phyloP scores from a whole-genome alignment of 2,888 invertebrate species.

The Nesidiocoris tenuis region DNA sequence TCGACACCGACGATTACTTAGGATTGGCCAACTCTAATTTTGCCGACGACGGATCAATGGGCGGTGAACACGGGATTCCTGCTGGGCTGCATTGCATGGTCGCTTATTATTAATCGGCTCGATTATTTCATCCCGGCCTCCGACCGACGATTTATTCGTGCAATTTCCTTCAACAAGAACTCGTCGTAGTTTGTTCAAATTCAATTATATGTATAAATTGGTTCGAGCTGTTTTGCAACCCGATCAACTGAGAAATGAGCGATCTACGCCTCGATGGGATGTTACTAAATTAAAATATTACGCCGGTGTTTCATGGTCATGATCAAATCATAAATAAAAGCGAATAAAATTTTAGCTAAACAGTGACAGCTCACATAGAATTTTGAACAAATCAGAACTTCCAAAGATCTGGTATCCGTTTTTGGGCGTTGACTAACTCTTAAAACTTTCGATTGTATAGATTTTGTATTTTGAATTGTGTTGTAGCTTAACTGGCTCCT shows the following conservation, averaged over 20 bases:
- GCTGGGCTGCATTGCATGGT: slow-evolving; percentile 6
- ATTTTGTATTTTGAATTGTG: too few species aligned
- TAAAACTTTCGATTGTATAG: too few species aligned
- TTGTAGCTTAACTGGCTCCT: too few species aligned
- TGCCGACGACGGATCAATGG: slow-evolving; percentile 6
- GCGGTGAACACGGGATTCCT: slow-evolving; percentile 12
- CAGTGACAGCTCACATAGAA: too few species aligned
- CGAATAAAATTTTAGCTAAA: too few species aligned
- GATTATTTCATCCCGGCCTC: slow-evolving; percentile 32
- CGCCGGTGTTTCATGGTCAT: too few species aligned
- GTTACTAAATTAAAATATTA: too few species aligned
- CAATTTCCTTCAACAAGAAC: slow-evolving; percentile 3
- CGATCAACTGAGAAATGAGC: not conserved
- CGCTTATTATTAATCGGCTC: slow-evolving; percentile 26
- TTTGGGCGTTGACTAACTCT: too few species aligned
- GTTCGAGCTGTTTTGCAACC: not conserved
- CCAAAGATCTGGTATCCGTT: too few species aligned
- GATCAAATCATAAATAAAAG: too few species aligned
- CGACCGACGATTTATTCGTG: slow-evolving; percentile 25
- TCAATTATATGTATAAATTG: slow-evolving; percentile 18
- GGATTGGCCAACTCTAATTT: slow-evolving; percentile 20
- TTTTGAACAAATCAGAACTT: too few species aligned
- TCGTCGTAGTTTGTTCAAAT: slow-evolving; percentile 15
- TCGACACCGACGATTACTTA: slow-evolving; percentile 11
- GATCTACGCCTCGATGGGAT: too few species aligned